phyloP scores from a whole-genome alignment of 2,888 invertebrate species.

The Tromatobia lineatoria region DNA sequence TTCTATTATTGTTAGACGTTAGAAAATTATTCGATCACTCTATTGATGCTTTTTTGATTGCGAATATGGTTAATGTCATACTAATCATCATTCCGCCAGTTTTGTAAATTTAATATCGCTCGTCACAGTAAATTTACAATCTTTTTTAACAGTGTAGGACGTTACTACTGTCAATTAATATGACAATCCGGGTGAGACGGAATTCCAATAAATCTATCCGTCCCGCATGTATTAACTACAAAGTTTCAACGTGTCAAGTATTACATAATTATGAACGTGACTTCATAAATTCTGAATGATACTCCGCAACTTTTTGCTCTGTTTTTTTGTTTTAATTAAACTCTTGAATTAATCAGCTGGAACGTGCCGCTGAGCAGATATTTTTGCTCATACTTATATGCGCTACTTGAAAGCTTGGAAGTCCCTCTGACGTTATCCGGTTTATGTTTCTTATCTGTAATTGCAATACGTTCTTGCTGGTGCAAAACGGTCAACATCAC shows the following conservation, averaged over 20 bases:
- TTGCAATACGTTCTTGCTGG: constrained; percentile 55
- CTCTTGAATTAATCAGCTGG: neutral
- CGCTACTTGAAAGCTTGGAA: neutral
- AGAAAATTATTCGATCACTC: no score
- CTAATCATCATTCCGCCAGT: no score
- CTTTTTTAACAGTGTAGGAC: neutral
- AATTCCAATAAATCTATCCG: constrained; percentile 37
- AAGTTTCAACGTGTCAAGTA: neutral
- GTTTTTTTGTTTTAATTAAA: neutral
- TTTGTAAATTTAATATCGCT: no score
- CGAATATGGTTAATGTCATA: no score
- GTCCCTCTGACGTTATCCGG: constrained; percentile 66
- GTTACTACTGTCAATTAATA: neutral
- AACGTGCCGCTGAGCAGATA: constrained; percentile 5
- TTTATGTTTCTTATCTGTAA: constrained; percentile 71
- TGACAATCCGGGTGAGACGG: neutral
- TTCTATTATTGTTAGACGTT: no score
- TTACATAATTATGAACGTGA: constrained; percentile 1
- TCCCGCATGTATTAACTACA: neutral
- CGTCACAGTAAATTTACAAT: no score
- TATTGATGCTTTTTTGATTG: no score
- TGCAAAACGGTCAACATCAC: constrained; percentile 3
- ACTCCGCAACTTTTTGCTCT: neutral
- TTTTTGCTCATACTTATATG: neutral
- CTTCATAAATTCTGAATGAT: neutral